Evolutionary conservation across 2,113 vertebrate species (phyloP), one percentile per base, ranked within the genome.

Genomic region (Otolemur garnettii): DNA sequence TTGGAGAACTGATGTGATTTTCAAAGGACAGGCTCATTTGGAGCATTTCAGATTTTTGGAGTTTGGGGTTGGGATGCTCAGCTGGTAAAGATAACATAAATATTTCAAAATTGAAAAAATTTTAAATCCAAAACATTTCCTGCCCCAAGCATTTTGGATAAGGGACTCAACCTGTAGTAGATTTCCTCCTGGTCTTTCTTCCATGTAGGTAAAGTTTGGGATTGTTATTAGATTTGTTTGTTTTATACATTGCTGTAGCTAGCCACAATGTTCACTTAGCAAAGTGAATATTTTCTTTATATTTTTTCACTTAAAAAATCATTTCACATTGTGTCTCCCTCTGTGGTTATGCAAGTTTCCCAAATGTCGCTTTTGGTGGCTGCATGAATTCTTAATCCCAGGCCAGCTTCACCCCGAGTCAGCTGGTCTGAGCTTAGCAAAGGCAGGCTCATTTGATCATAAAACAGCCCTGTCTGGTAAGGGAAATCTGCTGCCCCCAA

Each of bases 401-500:
- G 50, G 9, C 75, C 1, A 5, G n/a, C 59, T 83, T 83, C 66
- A 94, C 95, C 91, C 80, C 33, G 71, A 87, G 86, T 85, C 79
- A 14, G 62, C 66, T 15, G 55, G n/a, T 84, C 42, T 2, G n/a
- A 66, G 72, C 93, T 97, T 53, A 53, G 45, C 82, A 86, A 93
- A 95, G 80, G 59, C 86, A 38, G 89, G 83, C 81, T 87, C 81
- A 42, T 81, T 78, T 94, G 81, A 91, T 97, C 94, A 89, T 60
- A 69, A 80, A 75, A 59, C 79, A 91, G 93, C 89, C 84, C 45
- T 17, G 33, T 78, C 88, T 69, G 68, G 45, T 60, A 74, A 81
- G 91, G 86, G 86, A 95, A 96, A 90, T 69, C 85, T 74, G 85
- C 91, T 79, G 81, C 78, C 89, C 89, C 94, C 85, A 5, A 62